Evolutionary conservation across 2,888 invertebrate genomes (phyloP), one percentile per base, ranked within the genome.

Genomic region (Dasysyrphus tricinctus): DNA sequence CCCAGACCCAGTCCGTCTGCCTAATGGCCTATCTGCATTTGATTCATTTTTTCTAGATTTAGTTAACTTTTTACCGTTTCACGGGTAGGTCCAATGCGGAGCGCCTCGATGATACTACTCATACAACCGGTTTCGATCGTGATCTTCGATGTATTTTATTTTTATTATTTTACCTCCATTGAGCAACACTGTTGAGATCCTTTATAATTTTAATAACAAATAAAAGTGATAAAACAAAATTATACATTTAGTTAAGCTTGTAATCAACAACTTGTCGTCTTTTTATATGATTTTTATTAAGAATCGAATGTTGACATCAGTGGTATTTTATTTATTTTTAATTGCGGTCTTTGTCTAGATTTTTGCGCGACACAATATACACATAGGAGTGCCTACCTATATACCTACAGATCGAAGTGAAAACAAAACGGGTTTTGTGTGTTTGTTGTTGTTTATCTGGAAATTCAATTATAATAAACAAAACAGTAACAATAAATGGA

Each of bases 11-110:
- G 29, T 24, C 51, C 37, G 32, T n/a, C 16, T 11, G 24, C 7
- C 44, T 32, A 5, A 19, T 37, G 19, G 37, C 14, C 39, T 42
- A 42, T 69, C 42, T 75, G 61, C 63, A 39, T 63, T 49, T 75
- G 63, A 70, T 80, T 78, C 39, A 47, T 34, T 47, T 37, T 37
- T 61, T 29, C 39, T 47, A 32, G 19, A 37, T 70, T 85, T 74
- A 85, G 85, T 85, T 85, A 63, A 80, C 63, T 70, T 80, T 85
- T 80, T 78, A 85, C 85, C 77, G 85, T 81, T 80, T 77, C 44
- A 49, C 37, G 69, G 16, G 56, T 70, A 70, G 42, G 85, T 80
- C 63, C 12, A 24, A 39, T 16, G 24, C 19, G 65, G 19, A 42
- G 32, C 12, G 19, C 19, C 7, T 19, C 6, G 44, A 32, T 8